Conservation (phyloP, 2,888 invertebrate species). For the Diaperis boleti region DNA sequence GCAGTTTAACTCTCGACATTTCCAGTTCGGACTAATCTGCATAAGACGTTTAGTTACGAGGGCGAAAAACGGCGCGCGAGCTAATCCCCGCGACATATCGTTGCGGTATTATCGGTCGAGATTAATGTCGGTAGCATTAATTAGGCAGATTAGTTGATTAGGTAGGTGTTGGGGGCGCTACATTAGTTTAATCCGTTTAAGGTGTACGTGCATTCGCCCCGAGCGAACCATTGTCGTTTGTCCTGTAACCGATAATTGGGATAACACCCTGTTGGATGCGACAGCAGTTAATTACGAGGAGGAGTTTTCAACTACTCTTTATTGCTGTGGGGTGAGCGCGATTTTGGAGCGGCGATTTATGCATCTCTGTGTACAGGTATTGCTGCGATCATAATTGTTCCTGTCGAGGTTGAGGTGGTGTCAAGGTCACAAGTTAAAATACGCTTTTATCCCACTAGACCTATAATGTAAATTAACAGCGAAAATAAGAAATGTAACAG, state of each 20-base stretch:
- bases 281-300: no score
- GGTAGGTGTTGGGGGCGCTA: slow-evolving; percentile 51
- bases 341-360: no score
- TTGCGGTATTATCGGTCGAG: slow-evolving; percentile 45
- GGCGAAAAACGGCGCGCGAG: slow-evolving; percentile 8
- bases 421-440: no score
- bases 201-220: slow-evolving; percentile 50
- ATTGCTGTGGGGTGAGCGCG: no score
- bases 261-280: slow-evolving; percentile 38
- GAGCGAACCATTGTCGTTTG: slow-evolving; percentile 44
- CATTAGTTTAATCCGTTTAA: slow-evolving; percentile 56
- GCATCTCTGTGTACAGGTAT: no score
- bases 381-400: no score
- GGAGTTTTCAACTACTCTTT: no score
- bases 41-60: slow-evolving; percentile 14
- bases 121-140: slow-evolving; percentile 55
- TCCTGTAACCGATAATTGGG: slow-evolving; percentile 37
- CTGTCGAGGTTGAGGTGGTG: no score
- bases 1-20: not conserved
- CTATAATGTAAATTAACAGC: no score
- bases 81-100: slow-evolving; percentile 37
- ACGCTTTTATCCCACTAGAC: no score
- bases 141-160: slow-evolving; percentile 55
- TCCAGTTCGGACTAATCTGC: not conserved
- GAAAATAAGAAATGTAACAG: no score